These are phyloP conservation scores for Tenrec ecaudatus DNA, from an alignment of 2,113 vertebrate genomes.

Conservation along the genomic window DNA sequence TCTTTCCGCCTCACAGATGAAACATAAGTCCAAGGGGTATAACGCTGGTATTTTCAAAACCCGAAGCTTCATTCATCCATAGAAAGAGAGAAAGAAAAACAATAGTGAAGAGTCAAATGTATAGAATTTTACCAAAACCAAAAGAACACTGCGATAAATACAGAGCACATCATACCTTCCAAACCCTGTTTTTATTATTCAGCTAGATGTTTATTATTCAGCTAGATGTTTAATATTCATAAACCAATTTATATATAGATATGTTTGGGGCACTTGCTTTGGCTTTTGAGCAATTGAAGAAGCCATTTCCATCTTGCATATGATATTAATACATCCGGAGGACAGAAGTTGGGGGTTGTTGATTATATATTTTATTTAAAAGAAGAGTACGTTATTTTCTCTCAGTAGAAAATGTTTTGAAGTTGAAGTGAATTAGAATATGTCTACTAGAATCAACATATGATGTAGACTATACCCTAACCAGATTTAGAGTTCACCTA, in stretches of 20 bases:
- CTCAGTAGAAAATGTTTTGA: constrained; percentile 2
- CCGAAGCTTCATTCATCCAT: not conserved
- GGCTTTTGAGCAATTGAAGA: not conserved
- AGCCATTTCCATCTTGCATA: constrained; percentile 37
- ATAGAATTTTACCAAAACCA: not conserved
- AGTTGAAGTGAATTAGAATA: not conserved
- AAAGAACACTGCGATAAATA: not conserved
- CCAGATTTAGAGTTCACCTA: too few relatives aligned
- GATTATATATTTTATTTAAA: constrained; percentile 58
- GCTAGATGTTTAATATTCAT: constrained; percentile 20
- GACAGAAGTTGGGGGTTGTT: not conserved
- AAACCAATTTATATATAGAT: not conserved
- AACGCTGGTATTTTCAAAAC: not conserved
- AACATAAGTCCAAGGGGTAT: not conserved
- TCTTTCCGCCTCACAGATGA: not conserved
- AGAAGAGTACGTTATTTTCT: constrained; percentile 44
- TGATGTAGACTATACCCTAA: not conserved
- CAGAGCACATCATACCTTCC: not conserved
- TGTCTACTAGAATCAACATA: not conserved
- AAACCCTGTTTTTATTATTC: not conserved
- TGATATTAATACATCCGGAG: not conserved
- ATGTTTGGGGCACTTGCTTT: constrained; percentile 32
- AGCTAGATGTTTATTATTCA: constrained; percentile 17
- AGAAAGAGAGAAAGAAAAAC: not conserved
- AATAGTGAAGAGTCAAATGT: not conserved